Percentiles rank a stretch among this genome's conserved stretches.
phyloP scores from a whole-genome alignment of 1,140 invertebrate genomes.

The Rhagoletis pomonella region DNA sequence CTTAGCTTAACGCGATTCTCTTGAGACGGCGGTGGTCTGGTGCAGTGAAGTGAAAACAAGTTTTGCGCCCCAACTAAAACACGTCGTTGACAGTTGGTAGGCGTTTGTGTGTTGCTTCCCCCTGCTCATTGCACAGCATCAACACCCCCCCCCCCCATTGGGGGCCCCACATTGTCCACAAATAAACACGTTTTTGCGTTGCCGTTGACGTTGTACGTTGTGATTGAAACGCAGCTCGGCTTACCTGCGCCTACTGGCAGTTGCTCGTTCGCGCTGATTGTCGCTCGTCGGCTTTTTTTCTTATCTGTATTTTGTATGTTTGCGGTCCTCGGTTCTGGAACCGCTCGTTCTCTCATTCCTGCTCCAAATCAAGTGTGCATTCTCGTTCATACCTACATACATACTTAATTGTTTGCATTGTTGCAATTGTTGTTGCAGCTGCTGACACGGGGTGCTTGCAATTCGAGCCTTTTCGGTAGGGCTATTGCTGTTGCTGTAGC shows the following conservation, averaged over 20 bases:
- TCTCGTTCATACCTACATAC: not conserved
- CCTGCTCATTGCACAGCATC: not conserved
- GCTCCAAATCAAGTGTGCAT: not conserved
- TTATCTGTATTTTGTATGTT: not conserved
- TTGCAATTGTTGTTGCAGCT: conserved; percentile 21
- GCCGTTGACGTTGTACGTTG: not conserved
- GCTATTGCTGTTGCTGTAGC: not conserved
- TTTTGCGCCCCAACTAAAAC: conserved; percentile 36
- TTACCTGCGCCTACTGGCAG: conserved; percentile 9
- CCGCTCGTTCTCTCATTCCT: not conserved
- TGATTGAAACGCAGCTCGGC: conserved; percentile 2
- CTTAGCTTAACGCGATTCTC: not conserved
- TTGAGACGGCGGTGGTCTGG: no score
- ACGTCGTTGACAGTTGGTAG: not conserved
- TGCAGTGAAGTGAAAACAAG: conserved; percentile 37
- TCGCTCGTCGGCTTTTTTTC: not conserved
- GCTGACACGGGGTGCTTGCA: not conserved
- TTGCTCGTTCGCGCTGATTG: not conserved
- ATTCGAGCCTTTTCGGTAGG: conserved; percentile 9
- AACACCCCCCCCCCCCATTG: not conserved
- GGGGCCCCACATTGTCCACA: not conserved
- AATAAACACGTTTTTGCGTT: not conserved
- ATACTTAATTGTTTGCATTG: not conserved
- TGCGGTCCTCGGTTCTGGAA: not conserved
- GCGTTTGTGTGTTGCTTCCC: not conserved